Percentiles rank a stretch among this genome's conserved stretches.
Conservation (phyloP, 1,140 invertebrate genomes). For the Drosophila saltans region DNA sequence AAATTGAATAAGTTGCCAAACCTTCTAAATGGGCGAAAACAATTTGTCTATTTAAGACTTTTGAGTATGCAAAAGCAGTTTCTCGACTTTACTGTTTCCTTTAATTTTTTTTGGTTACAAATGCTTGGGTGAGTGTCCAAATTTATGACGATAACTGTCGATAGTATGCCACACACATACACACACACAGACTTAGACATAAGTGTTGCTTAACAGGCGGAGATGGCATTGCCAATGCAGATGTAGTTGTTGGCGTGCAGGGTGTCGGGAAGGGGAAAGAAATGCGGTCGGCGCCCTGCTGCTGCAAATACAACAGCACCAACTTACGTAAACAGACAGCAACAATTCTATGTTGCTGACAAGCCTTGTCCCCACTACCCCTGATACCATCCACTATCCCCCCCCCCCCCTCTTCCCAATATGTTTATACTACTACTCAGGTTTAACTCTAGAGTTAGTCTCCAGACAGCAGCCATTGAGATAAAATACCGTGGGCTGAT, state of each 20-base stretch:
- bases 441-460: conserved; percentile 65
- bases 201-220: conserved; percentile 75
- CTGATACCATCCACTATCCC: conserved; percentile 6
- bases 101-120: no score
- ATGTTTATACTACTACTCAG: conserved; percentile 26
- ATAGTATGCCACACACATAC: conserved; percentile 62
- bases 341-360: conserved; percentile 75
- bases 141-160: conserved; percentile 82
- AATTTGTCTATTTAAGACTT: conserved; percentile 65
- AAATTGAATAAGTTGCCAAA: conserved; percentile 9
- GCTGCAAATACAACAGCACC: conserved; percentile 34
- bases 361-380: conserved; percentile 46
- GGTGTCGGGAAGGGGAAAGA: conserved; percentile 15
- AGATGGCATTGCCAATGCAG: neutral
- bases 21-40: conserved; percentile 51
- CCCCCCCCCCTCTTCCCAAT: conserved; percentile 30
- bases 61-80: no score
- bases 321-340: conserved; percentile 30
- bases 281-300: conserved; percentile 52
- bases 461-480: conserved; percentile 55
- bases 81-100: no score
- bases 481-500: conserved; percentile 68
- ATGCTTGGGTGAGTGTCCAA: conserved; percentile 36
- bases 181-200: conserved; percentile 45
- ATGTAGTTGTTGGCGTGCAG: neutral